Evolutionary conservation across 2,888 invertebrate genomes (phyloP).

Genomic region (Pseudoips prasinana): DNA sequence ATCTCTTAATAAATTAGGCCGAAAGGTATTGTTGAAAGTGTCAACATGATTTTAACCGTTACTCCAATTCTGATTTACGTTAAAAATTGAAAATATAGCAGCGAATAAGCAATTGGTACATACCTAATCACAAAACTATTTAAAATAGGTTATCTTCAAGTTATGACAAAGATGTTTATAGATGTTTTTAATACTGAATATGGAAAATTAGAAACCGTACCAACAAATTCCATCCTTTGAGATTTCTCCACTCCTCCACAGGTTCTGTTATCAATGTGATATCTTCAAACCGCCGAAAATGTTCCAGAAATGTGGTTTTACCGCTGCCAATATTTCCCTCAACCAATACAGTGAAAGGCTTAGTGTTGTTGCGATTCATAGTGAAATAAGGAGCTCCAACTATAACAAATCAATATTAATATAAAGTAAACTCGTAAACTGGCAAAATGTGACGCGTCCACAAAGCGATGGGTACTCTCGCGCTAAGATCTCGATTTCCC

Average conservation of each 20-base stretch:
- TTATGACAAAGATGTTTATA: too few species aligned
- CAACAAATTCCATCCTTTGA: constrained; percentile 89
- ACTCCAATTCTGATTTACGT: too few species aligned
- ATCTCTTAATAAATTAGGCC: too few species aligned
- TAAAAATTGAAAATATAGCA: too few species aligned
- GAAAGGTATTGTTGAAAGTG: too few species aligned
- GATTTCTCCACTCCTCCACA: constrained; percentile 92
- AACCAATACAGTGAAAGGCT: constrained; percentile 90
- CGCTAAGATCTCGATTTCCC: constrained; percentile 44
- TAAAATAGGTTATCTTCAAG: too few species aligned
- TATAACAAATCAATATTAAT: constrained; percentile 23
- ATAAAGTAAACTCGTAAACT: constrained; percentile 1
- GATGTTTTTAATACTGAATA: too few species aligned
- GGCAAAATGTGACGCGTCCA: constrained; percentile 1
- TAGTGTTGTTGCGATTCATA: constrained; percentile 61
- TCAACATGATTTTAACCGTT: too few species aligned
- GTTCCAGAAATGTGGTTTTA: constrained; percentile 92
- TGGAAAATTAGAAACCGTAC: too few species aligned
- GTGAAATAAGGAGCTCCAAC: constrained; percentile 38
- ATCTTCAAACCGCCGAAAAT: constrained; percentile 88
- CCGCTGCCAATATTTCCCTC: constrained; percentile 96
- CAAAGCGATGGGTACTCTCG: constrained; percentile 2
- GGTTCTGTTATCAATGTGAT: constrained; percentile 88
- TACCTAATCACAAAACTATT: too few species aligned
- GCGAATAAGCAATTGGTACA: too few species aligned